Conservation (phyloP, 2,113 vertebrate genomes). For the Paedocypris sp. region DNA sequence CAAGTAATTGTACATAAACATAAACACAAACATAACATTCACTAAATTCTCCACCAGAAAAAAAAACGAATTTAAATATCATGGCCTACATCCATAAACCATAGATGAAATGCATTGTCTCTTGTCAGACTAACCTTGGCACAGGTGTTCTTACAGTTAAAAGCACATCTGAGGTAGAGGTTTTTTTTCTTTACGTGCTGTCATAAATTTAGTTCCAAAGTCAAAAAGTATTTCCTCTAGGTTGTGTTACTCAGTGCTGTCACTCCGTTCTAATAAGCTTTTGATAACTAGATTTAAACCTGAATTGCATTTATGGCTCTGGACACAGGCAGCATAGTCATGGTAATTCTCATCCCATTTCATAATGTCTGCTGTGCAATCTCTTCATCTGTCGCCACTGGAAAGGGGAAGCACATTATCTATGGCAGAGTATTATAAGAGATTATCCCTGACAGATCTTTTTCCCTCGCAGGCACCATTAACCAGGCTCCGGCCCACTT, state of each 20-base stretch:
- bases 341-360: constrained; percentile 41
- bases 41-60: too few species aligned
- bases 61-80: too few species aligned
- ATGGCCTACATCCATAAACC: too few species aligned
- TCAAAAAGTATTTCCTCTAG: not conserved
- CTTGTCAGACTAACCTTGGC: not conserved
- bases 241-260: not conserved
- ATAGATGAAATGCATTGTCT: too few species aligned
- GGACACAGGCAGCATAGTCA: constrained; percentile 37
- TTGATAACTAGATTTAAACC: constrained; percentile 34
- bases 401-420: constrained; percentile 47
- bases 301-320: constrained; percentile 27
- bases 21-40: too few species aligned
- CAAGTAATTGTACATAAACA: too few species aligned
- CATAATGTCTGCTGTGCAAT: constrained; percentile 47
- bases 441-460: constrained; percentile 60
- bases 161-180: not conserved
- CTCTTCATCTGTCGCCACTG: constrained; percentile 43
- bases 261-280: not conserved
- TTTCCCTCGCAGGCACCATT: constrained; percentile 65
- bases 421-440: constrained; percentile 52
- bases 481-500: constrained; percentile 59
- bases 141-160: not conserved
- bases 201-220: not conserved
- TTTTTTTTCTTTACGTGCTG: not conserved